Conservation (phyloP, 2,797 vertebrate species). For the Melanotaenia nigrans region DNA sequence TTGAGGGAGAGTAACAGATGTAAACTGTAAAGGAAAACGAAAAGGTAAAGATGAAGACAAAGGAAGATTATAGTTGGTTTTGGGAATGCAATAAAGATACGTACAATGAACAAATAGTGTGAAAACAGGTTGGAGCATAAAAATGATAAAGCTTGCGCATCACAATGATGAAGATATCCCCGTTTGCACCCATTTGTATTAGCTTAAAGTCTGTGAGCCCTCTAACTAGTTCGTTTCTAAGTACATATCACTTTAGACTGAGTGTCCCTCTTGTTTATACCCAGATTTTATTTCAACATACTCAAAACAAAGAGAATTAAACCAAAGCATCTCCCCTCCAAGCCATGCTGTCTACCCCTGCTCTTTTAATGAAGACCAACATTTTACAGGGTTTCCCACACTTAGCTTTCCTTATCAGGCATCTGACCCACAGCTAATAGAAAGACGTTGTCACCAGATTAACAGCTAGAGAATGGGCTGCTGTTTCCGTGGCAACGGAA, state of each 20-base stretch:
- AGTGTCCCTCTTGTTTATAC: background rate
- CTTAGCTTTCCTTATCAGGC: constrained; percentile 68
- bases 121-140: background rate
- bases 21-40: background rate
- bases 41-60: constrained; percentile 5
- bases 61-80: background rate
- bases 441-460: constrained; percentile 80
- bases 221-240: background rate
- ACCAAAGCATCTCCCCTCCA: background rate
- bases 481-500: constrained; percentile 74
- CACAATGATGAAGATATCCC: too few species aligned
- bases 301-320: background rate
- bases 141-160: too few species aligned
- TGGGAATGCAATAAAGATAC: background rate
- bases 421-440: constrained; percentile 74
- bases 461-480: constrained; percentile 58
- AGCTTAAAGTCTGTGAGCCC: too few species aligned
- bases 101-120: background rate
- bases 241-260: background rate
- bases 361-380: constrained; percentile 26
- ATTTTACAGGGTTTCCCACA: constrained; percentile 59
- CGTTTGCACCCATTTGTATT: too few species aligned
- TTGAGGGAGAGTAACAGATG: background rate
- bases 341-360: constrained; percentile 2
- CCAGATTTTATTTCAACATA: background rate